Base-by-base conservation (phyloP, 2,797 vertebrate genomes). In the Oryzias dopingdopingensis region DNA sequence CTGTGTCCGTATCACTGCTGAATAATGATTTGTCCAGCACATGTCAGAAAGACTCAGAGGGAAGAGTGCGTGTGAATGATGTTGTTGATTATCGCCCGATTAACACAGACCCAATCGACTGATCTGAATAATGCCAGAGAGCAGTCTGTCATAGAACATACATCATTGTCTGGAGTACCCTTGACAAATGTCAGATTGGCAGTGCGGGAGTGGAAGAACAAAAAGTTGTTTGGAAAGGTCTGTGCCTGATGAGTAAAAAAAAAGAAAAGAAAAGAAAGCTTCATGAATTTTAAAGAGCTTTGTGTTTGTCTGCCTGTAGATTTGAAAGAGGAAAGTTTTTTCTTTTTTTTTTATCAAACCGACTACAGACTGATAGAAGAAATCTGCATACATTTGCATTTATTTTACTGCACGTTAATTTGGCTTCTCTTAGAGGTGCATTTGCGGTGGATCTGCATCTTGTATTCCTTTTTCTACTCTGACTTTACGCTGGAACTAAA, bases 301-400 rank as follows among this genome's bases (percentile, higher is more conserved):
- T 70, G 83, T 88, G 87, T 91, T 87, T 91, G 88, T 91, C 83
- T 62, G 81, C 85, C 81, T 88, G 82, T 82, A 88, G 79, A 89
- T 90, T 91, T 87, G 86, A 88, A 89, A 87, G 83, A 89, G 79
- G 83, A 88, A 90, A 89, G 83, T 64, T 45, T 45, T 45, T 20
- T 8, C 12, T 43, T 22, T 17, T 43, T 7, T 44, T 45, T 14
- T 18, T 45, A 4, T 20, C 10, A 67, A 74, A 71, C 56, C 43
- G 56, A 76, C 74, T 78, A 73, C 62, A 77, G 77, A 59, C 83
- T 84, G 84, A 83, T 88, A 77, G 78, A 89, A 80, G 79, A 76
- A 90, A 91, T 92, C 84, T 89, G 90, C 90, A 93, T 92, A 88
- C 57, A 91, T 93, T 93, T 91, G 86, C 91, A 93, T 92, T 84